A percentile compares a stretch with the other conserved stretches of the same genome.
Evolutionary conservation across 92 coral and sea anemone species (phyloP).

Genomic region (Parazoanthus darwini): DNA sequence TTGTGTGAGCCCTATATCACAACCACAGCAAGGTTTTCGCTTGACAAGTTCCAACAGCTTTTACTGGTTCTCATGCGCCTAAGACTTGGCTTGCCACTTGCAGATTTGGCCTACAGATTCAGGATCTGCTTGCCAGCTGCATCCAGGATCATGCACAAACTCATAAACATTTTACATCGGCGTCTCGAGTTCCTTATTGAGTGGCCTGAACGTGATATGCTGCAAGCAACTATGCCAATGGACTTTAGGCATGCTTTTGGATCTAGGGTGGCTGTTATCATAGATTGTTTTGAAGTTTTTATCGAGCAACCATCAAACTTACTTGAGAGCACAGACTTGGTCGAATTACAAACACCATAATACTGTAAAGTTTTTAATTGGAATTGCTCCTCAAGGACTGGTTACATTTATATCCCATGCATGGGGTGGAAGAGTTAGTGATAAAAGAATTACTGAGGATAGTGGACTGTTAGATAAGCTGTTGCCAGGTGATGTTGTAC

Average conservation of each 20-base stretch:
- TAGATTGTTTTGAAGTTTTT: not conserved
- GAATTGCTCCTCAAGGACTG: conserved; percentile 12
- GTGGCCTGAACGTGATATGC: not conserved
- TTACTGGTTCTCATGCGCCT: not conserved
- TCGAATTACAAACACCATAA: not conserved
- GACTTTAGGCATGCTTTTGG: conserved; percentile 15
- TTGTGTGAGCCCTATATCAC: conserved; percentile 28
- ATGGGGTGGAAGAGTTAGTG: conserved; percentile 8
- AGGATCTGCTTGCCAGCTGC: too few relatives aligned
- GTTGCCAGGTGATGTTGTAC: not conserved
- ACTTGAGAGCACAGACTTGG: not conserved
- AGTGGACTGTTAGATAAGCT: not conserved
- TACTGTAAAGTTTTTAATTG: not conserved
- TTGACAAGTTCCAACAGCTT: not conserved
- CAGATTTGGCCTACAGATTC: too few relatives aligned
- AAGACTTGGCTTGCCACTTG: too few relatives aligned
- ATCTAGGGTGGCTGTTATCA: not conserved
- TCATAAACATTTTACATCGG: too few relatives aligned
- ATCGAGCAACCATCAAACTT: not conserved
- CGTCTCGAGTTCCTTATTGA: not conserved
- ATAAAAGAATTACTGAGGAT: not conserved
- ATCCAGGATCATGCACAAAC: too few relatives aligned
- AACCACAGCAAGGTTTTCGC: not conserved
- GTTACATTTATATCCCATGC: conserved; percentile 1
- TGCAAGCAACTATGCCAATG: conserved; percentile 9